Base-by-base conservation (phyloP, 2,113 vertebrate genomes). In the Willisornis vidua region DNA sequence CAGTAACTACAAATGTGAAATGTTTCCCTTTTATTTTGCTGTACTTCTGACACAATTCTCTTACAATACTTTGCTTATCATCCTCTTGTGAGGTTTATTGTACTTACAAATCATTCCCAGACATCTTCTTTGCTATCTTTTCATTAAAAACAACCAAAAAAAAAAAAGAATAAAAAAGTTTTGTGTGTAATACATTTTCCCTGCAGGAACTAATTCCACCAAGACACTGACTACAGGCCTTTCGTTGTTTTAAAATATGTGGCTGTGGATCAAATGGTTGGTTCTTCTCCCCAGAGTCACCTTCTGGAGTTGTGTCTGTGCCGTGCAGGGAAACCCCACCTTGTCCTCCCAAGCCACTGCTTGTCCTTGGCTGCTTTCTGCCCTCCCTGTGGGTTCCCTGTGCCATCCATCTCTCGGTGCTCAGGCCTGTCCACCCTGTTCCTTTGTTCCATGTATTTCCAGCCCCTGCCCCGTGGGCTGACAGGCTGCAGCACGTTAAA, bases 71-170 rank as follows among this genome's bases (percentile, higher is more conserved):
- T 76, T 55, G 85, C 94, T 97, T 95, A 92, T 85, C 94, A 84
- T 87, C 91, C 78, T 90, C 89, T 93, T 93, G 76, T 96, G 93
- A 81, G 73, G 91, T 97, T 94, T 90, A 95, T 79, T 87, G 78
- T 93, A 88, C 96, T 97, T 96, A 94, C 81, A 96, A 96, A 96
- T 97, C 87, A 93, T 59, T 95, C 73, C 87, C 94, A 97, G 97
- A 95, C 85, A 85, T 92, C 72, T 96, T 59, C 94, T 96, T 96
- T 91, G 92, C 83, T 97, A 80, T 88, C 37, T 96, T 94, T 92
- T 93, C 87, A 91, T 96, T 91, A 85, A 75, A 91, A 70, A 72
- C 93, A 28, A 28, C n/a, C 74, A 67, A 65, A 91, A 87, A 88
- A 24, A n/a, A 23, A 68, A 79, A 89, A 78, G 6, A 84, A 88